Evolutionary conservation across 2,113 vertebrate genomes (phyloP).

Genomic region (Crotophaga sulcirostris): DNA sequence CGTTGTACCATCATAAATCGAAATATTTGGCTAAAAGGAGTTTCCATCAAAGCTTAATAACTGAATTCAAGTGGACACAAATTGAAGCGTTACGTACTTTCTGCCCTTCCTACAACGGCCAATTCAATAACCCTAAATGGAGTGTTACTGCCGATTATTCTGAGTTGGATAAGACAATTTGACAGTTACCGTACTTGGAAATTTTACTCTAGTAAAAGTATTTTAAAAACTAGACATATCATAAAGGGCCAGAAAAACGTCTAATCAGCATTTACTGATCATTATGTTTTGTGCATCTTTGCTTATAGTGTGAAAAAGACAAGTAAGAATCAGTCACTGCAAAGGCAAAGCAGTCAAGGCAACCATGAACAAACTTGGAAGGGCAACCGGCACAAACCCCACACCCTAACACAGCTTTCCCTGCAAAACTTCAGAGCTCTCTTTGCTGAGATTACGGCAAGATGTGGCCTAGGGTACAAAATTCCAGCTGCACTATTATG

Average conservation of each 20-base stretch:
- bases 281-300: neutral
- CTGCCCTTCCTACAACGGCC: slow-evolving; percentile 61
- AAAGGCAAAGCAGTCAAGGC: neutral
- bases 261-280: neutral
- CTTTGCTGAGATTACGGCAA: neutral
- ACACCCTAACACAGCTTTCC: neutral
- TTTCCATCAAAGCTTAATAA: slow-evolving; percentile 63
- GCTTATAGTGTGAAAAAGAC: neutral
- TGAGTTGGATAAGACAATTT: slow-evolving; percentile 72
- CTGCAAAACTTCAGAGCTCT: neutral
- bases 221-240: slow-evolving; percentile 62
- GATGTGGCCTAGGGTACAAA: neutral
- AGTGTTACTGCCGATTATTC: slow-evolving; percentile 70
- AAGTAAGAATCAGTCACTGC: neutral
- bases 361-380: neutral
- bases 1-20: slow-evolving; percentile 39
- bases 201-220: slow-evolving; percentile 61
- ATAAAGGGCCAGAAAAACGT: slow-evolving; percentile 34
- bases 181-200: slow-evolving; percentile 61
- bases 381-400: neutral
- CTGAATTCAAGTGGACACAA: slow-evolving; percentile 69
- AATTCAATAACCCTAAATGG: slow-evolving; percentile 69
- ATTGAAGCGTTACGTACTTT: slow-evolving; percentile 62
- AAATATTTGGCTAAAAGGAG: slow-evolving; percentile 65
- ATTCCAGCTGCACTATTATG: slow-evolving; percentile 2